Base-by-base conservation (phyloP, 2,888 invertebrate genomes). In the Leptopilina myrica region DNA sequence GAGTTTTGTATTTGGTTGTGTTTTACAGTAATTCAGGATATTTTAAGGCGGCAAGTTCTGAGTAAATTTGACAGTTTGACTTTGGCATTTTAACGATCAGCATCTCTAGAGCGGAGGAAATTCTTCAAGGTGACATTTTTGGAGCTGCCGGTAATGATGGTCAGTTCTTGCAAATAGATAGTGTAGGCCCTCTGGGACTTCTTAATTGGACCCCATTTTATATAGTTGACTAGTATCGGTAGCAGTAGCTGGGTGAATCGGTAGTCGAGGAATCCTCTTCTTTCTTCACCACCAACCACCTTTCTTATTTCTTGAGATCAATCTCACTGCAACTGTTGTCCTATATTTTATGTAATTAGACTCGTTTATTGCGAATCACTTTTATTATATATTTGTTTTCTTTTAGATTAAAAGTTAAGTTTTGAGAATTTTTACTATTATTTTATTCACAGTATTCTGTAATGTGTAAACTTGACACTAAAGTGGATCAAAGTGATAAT, bases 131-230 rank as follows among this genome's bases (percentile, higher is more conserved):
- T 89, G 90, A 90, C 88, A 88, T 87, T 89, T 89, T 88, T 82
- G 87, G 86, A 81, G 79, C 84, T 66, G 64, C 75, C 76, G 81
- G 12, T 82, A 84, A 85, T 76, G 85, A 84, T 66, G 84, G 81
- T 83, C 83, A 69, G 79, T 83, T 81, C 79, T 56, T 78, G 81
- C 77, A 85, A 87, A 88, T 87, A 87, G 88, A 88, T 87, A 85
- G 76, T 65, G 11, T 49, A 80, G 85, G 82, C 49, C 80, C 81
- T 79, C 80, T 66, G 78, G 84, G 82, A 80, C 82, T 85, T 86
- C 89, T 91, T 91, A 91, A 91, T 91, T 90, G 90, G 91, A 85
- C 85, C 81, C 87, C 88, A 82, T 90, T 91, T 91, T 89, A 86
- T 33, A 33, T 86, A 83, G 43, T 43, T 43, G 43, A 43, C 83